Evolutionary conservation across 2,797 vertebrate species (phyloP).

Genomic region (Distichodus sexfasciatus): DNA sequence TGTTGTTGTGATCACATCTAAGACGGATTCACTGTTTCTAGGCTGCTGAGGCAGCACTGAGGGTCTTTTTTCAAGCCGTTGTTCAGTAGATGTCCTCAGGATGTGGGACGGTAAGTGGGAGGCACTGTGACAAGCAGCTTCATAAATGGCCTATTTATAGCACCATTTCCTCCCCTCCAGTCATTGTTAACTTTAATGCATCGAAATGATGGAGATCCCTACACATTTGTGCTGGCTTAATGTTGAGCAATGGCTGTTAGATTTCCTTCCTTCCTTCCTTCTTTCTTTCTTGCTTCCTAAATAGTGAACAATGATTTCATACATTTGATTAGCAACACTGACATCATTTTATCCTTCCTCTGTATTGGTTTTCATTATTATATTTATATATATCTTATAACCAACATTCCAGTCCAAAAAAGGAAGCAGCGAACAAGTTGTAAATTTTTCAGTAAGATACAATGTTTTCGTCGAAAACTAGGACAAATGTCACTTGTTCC

Average conservation of each 20-base stretch:
- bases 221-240: neutral
- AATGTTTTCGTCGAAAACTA: neutral
- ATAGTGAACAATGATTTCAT: too few relatives aligned
- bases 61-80: neutral
- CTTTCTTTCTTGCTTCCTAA: neutral
- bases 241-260: neutral
- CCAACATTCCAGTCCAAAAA: too few relatives aligned
- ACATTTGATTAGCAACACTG: too few relatives aligned
- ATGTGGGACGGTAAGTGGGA: neutral
- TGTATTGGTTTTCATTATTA: too few relatives aligned
- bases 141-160: slow-evolving; percentile 24
- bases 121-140: neutral
- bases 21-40: too few relatives aligned
- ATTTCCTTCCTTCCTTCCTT: neutral
- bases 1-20: too few relatives aligned
- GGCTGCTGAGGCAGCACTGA: too few relatives aligned
- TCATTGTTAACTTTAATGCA: neutral
- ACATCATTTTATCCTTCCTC: too few relatives aligned
- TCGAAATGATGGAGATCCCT: neutral
- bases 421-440: too few relatives aligned
- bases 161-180: neutral
- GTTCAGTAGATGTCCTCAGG: slow-evolving; percentile 15
- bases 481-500: neutral
- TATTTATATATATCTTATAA: too few relatives aligned
- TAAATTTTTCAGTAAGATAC: too few relatives aligned